Conservation (phyloP, 1,140 invertebrate species). For the Philotrypesis tridentata region DNA sequence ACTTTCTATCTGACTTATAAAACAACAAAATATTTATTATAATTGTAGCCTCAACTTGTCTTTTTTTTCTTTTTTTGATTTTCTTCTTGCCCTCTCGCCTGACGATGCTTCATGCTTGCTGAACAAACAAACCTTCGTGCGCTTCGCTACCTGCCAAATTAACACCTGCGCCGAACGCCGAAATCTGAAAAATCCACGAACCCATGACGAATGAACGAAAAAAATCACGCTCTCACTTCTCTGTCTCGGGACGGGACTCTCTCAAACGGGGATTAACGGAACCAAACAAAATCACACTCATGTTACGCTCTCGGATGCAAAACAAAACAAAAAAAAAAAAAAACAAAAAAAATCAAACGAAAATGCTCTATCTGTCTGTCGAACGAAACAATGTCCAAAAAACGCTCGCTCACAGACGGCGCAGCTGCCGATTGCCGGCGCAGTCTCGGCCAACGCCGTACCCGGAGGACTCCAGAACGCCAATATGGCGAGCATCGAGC, state of each 20-base stretch:
- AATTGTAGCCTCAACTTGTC: constrained; percentile 71
- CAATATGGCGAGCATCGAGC: constrained; percentile 78
- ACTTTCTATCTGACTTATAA: constrained; percentile 53
- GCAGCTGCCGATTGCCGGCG: constrained; percentile 69
- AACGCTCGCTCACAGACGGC: constrained; percentile 63
- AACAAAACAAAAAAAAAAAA: constrained; percentile 4
- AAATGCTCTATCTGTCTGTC: constrained; percentile 40
- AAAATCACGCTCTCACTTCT: constrained; percentile 41
- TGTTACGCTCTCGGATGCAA: constrained; percentile 25
- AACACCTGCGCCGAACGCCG: constrained; percentile 66
- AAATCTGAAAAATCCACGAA: constrained; percentile 50
- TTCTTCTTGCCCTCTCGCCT: constrained; percentile 75
- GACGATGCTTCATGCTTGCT: constrained; percentile 76
- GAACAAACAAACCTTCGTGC: constrained; percentile 70
- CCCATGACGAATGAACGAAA: constrained; percentile 52
- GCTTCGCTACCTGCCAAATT: constrained; percentile 75
- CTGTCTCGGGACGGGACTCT: constrained; percentile 42
- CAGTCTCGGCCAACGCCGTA: constrained; percentile 69
- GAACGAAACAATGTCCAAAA: constrained; percentile 39
- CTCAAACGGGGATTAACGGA: constrained; percentile 48
- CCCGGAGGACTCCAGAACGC: constrained; percentile 76
- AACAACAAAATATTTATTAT: constrained; percentile 32
- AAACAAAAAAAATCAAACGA: constrained; percentile 7
- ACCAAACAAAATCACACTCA: constrained; percentile 34
- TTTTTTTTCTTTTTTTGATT: constrained; percentile 75